Percentiles rank a stretch among this genome's conserved stretches.
Conservation (phyloP, 2,888 invertebrate genomes). For the Diogma glabrata region DNA sequence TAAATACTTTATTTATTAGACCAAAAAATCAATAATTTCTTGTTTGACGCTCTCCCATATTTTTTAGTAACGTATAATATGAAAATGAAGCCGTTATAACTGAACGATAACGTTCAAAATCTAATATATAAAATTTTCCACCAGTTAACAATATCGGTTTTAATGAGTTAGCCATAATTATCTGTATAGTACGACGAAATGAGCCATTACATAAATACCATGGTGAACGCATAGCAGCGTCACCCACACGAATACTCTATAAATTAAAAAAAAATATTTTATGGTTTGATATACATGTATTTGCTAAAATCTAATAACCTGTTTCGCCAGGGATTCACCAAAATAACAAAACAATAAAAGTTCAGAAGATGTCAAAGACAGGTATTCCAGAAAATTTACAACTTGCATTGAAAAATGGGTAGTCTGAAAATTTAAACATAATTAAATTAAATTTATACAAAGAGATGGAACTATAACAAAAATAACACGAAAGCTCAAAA, state of each 20-base stretch:
- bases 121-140: constrained; percentile 27
- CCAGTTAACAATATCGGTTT: constrained; percentile 25
- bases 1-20: too few species aligned
- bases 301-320: too few species aligned
- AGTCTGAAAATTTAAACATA: too few species aligned
- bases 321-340: constrained; percentile 23
- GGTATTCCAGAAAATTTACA: constrained; percentile 26
- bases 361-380: constrained; percentile 26
- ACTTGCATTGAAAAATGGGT: constrained; percentile 15
- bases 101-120: constrained; percentile 24
- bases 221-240: constrained; percentile 27
- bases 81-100: constrained; percentile 7
- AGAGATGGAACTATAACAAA: too few species aligned
- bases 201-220: constrained; percentile 25
- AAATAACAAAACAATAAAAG: constrained; percentile 30
- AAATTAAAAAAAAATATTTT: neutral
- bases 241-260: constrained; percentile 26
- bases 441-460: too few species aligned
- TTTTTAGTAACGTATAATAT: constrained; percentile 8
- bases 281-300: too few species aligned
- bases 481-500: neutral
- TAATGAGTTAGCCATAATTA: constrained; percentile 25
- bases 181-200: constrained; percentile 24
- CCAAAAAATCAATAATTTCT: too few species aligned
- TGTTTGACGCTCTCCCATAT: too few species aligned